Evolutionary conservation across 2,888 invertebrate species (phyloP).

Genomic region (Cynaeus angustus): DNA sequence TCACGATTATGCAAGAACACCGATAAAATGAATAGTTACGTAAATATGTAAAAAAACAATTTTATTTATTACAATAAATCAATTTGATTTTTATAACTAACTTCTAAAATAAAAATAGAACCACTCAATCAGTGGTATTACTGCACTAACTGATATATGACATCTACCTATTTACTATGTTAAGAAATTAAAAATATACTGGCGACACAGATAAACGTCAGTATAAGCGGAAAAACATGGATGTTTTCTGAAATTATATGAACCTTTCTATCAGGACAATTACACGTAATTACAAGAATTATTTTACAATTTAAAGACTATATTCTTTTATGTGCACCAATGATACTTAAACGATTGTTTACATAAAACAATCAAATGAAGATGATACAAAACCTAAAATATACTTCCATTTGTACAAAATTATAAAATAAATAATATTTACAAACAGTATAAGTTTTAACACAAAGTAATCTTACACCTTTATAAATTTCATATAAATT

Average conservation of each 20-base stretch:
- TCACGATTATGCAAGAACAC: background rate
- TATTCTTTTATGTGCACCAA: background rate
- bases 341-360: background rate
- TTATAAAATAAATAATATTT: conserved; percentile 21
- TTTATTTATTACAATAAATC: conserved; percentile 9
- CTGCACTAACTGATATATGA: background rate
- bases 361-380: no score
- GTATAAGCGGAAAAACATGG: background rate
- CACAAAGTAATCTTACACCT: background rate
- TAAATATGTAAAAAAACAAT: conserved; percentile 5
- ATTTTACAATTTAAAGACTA: conserved; percentile 6
- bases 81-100: conserved; percentile 6
- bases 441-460: conserved; percentile 37
- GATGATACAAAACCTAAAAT: conserved; percentile 12
- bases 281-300: background rate
- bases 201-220: background rate
- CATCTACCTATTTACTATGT: background rate
- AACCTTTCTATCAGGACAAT: no score
- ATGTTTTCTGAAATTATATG: background rate
- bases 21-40: background rate
- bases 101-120: conserved; percentile 6
- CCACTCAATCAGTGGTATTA: background rate
- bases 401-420: conserved; percentile 24
- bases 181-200: background rate
- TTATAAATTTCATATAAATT: background rate